phyloP scores from a whole-genome alignment of 2,888 invertebrate species.

The Lutraria lutraria region DNA sequence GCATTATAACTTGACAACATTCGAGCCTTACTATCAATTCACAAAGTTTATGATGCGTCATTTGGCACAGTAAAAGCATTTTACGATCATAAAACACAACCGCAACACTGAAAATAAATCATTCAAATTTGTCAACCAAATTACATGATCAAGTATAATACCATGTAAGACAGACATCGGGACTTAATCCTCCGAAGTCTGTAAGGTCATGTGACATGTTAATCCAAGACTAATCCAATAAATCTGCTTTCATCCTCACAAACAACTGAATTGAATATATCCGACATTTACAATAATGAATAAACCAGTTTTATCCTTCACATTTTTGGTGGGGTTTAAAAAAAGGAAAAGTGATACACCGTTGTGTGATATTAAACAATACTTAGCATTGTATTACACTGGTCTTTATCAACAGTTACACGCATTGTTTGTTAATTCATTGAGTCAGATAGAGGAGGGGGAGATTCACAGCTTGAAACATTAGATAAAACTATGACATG shows the following conservation, averaged over 20 bases:
- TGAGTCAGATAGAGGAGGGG: not conserved
- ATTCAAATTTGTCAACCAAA: not conserved
- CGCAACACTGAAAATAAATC: not conserved
- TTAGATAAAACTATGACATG: constrained; percentile 1
- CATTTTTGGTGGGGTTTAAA: not conserved
- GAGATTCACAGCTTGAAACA: not conserved
- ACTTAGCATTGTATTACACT: not conserved
- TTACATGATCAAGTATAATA: not conserved
- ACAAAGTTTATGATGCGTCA: not conserved
- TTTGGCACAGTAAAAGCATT: not conserved
- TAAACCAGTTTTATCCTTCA: too few relatives aligned
- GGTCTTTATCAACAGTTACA: constrained; percentile 5
- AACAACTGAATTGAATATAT: not conserved
- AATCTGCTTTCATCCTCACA: not conserved
- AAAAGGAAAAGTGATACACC: not conserved
- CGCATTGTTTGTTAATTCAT: constrained; percentile 1
- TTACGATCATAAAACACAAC: not conserved
- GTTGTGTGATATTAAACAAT: not conserved
- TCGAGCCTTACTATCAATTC: too few relatives aligned
- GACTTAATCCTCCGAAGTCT: not conserved
- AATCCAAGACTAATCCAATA: constrained; percentile 7
- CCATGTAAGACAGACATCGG: constrained; percentile 4
- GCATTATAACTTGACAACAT: too few relatives aligned
- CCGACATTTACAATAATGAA: not conserved
- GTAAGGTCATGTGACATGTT: constrained; percentile 11